Evolutionary conservation across 2,797 vertebrate genomes (phyloP).

Genomic region (Peromyscus melanophrys): DNA sequence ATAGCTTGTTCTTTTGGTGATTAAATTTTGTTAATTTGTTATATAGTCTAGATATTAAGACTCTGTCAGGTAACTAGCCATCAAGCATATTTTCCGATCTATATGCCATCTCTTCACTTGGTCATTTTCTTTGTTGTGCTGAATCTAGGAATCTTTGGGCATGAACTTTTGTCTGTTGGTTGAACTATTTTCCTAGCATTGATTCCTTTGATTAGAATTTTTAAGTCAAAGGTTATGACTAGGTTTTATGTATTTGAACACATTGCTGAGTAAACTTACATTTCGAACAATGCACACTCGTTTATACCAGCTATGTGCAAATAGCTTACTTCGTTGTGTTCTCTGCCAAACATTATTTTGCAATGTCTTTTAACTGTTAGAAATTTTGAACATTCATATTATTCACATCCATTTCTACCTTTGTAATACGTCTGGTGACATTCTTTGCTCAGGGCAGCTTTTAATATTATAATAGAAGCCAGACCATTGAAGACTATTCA

Average conservation of each 20-base stretch:
- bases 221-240: not conserved
- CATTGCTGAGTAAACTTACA: not conserved
- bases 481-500: conserved; percentile 44
- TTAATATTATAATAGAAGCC: conserved; percentile 60
- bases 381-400: conserved; percentile 56
- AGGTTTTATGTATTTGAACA: conserved; percentile 23
- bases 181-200: conserved; percentile 22
- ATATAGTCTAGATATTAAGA: not conserved
- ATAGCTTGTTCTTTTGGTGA: not conserved
- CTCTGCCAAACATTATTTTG: conserved; percentile 25
- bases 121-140: not conserved
- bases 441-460: conserved; percentile 70
- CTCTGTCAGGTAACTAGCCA: not conserved
- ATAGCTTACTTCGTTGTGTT: not conserved
- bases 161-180: conserved; percentile 33
- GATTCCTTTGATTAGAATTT: conserved; percentile 7
- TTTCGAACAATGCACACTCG: not conserved
- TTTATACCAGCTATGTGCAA: not conserved
- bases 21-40: not conserved
- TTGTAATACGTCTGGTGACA: conserved; percentile 62
- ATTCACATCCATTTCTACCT: conserved; percentile 37
- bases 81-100: not conserved
- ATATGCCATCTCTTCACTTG: not conserved
- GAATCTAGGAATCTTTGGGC: not conserved
- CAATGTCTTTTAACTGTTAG: conserved; percentile 57